Evolutionary conservation across 2,797 vertebrate species (phyloP), one percentile per base, ranked within the genome.

Genomic region (Dallia pectoralis): DNA sequence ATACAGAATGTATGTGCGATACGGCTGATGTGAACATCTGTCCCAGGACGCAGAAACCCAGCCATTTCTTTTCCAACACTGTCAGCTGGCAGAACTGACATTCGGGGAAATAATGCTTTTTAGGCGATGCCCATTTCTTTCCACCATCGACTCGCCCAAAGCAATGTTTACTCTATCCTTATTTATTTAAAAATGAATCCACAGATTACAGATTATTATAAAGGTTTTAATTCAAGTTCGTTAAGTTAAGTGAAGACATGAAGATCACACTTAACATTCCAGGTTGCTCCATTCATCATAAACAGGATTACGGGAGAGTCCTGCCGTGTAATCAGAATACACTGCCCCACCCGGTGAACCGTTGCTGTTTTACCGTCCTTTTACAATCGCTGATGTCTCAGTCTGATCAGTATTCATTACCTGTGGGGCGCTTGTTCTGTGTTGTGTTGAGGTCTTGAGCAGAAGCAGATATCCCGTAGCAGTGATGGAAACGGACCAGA

Each of bases 401-500:
- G 16, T 30, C 19, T 25, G 67, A 48, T 25, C 63, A 32, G 25
- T 22, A 40, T 71, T 59, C 44, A 19, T 27, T 16, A 70, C 69
- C 49, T 75, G 76, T 8, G 70, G 70, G 51, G 80, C 65, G 59
- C 74, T 29, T 78, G 49, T 73, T 14, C 67, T 77, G 81, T 74
- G 30, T 6, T 15, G 56, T 22, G 51, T 14, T 27, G 51, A 78
- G 64, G 68, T 51, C 53, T 27, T 87, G 75, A 87, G 82, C 73
- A 70, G 78, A 82, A 87, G 53, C 86, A 87, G 84, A 79, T 69
- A 62, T 71, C 73, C 36, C 33, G 19, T 14, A 36, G 59, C 30
- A 73, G 74, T 71, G 71, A 76, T 48, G 71, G 83, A 86, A 73
- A 72, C 56, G 84, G 78, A 9, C 75, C 84, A 87, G 86, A 67